Percentiles rank a stretch among this genome's conserved stretches.
phyloP scores from a whole-genome alignment of 2,113 vertebrate species.

The Platichthys stellatus region DNA sequence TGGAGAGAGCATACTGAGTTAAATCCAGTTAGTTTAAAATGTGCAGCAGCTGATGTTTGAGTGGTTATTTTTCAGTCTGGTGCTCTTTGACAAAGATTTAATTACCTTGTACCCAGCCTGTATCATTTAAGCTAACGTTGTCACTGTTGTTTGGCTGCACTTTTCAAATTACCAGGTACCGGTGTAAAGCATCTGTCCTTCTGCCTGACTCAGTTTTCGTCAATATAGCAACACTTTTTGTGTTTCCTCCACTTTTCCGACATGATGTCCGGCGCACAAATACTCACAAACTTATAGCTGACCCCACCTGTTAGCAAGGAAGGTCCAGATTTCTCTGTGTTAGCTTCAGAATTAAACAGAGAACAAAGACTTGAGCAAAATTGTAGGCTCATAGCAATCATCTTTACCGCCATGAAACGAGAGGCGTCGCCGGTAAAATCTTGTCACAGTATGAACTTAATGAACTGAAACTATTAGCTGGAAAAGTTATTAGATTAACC shows the following conservation, averaged over 20 bases:
- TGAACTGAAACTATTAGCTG: too few species aligned
- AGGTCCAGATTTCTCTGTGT: neutral
- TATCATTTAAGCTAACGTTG: slow-evolving; percentile 10
- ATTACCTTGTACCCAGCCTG: neutral
- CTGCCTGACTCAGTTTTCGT: neutral
- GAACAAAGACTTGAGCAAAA: neutral
- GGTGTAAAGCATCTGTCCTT: slow-evolving; percentile 5
- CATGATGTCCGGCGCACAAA: too few species aligned
- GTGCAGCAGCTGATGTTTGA: neutral
- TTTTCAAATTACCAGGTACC: slow-evolving; percentile 27
- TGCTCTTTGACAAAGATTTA: slow-evolving; percentile 11
- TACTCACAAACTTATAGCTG: neutral
- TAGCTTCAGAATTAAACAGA: neutral
- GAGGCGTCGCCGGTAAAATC: neutral
- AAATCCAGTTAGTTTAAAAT: neutral
- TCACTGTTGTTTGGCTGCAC: slow-evolving; percentile 20
- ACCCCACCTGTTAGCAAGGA: neutral
- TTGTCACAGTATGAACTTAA: too few species aligned
- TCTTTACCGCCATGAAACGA: neutral
- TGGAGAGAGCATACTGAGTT: neutral
- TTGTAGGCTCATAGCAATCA: neutral
- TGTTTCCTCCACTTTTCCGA: neutral
- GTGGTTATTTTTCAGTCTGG: too few species aligned
- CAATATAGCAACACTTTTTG: neutral
- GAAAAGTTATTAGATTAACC: too few species aligned